Evolutionary conservation across 2,797 vertebrate species (phyloP).

Genomic region (Poeciliopsis turneri): DNA sequence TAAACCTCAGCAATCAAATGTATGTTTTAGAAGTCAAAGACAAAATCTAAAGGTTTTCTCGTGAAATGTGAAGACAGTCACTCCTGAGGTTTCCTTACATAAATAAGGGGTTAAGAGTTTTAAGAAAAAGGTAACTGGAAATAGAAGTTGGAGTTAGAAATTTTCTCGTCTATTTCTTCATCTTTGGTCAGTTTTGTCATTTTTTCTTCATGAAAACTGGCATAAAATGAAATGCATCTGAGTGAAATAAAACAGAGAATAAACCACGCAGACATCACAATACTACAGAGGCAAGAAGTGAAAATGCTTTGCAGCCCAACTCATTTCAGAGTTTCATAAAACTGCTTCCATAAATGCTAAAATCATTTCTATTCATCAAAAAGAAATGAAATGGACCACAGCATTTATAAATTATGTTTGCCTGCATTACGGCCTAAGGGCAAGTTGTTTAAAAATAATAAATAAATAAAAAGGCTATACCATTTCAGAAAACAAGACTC

Average conservation of each 20-base stretch:
- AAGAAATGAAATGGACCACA: not conserved
- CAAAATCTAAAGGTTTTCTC: conserved; percentile 13
- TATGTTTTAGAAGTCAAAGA: conserved; percentile 1
- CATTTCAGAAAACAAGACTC: conserved; percentile 11
- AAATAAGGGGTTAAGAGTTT: conserved; percentile 23
- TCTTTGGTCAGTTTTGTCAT: not conserved
- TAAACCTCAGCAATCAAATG: not conserved
- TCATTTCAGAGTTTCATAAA: conserved; percentile 3
- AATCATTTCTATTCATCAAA: conserved; percentile 1
- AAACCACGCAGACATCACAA: not conserved
- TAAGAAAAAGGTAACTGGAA: conserved; percentile 17
- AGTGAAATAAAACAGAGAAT: not conserved
- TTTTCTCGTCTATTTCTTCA: too few species aligned
- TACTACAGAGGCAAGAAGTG: not conserved
- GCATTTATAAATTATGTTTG: not conserved
- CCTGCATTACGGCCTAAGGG: not conserved
- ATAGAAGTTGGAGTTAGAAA: conserved; percentile 11
- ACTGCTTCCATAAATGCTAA: not conserved
- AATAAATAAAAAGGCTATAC: not conserved
- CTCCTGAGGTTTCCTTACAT: conserved; percentile 8
- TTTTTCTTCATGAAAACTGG: conserved; percentile 10
- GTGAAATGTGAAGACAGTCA: conserved; percentile 3
- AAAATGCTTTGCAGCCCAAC: not conserved
- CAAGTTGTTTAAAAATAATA: not conserved
- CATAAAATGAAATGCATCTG: conserved; percentile 25